Evolutionary conservation across 2,113 vertebrate genomes (phyloP).

Genomic region (Nannospalax galili): DNA sequence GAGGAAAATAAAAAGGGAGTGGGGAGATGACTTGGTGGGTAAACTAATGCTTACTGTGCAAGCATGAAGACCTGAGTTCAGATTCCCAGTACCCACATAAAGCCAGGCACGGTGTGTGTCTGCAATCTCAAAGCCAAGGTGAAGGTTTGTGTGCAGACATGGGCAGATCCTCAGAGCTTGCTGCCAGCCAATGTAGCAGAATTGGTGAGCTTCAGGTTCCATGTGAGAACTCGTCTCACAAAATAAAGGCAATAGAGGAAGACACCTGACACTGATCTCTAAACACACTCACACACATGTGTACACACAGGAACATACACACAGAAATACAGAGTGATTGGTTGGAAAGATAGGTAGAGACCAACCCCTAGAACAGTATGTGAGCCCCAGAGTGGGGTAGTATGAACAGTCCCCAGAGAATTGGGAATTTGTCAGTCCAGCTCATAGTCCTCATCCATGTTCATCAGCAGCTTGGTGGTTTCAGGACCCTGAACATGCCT

Average conservation of each 20-base stretch:
- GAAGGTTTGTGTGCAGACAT: neutral
- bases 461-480: conserved; percentile 96
- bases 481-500: conserved; percentile 97
- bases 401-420: conserved; percentile 21
- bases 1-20: neutral
- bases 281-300: neutral
- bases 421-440: conserved; percentile 94
- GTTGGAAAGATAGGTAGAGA: conserved; percentile 59
- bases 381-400: conserved; percentile 48
- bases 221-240: no score
- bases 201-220: neutral
- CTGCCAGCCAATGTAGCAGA: neutral
- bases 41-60: no score
- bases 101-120: neutral
- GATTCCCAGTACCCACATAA: no score
- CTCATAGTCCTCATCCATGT: conserved; percentile 97
- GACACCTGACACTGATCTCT: neutral
- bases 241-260: neutral
- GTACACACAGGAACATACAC: neutral
- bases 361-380: conserved; percentile 56
- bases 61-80: no score
- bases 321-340: neutral
- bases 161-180: neutral
- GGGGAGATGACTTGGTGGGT: no score
- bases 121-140: neutral